Base-by-base conservation (phyloP, 2,797 vertebrate species). In the Sebastes cheni region DNA sequence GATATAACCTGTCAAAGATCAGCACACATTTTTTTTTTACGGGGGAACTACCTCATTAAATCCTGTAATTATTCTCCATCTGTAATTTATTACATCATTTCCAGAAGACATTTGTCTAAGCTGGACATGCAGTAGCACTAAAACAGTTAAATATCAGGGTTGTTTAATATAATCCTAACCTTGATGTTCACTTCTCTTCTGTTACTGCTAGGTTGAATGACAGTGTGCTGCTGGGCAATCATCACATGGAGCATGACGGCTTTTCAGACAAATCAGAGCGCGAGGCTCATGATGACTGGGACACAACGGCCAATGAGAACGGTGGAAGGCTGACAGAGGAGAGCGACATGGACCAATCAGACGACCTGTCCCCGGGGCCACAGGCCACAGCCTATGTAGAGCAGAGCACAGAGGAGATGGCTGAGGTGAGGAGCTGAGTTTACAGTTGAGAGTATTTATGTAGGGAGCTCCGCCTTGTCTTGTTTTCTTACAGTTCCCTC, bases 231-330 rank as follows among this genome's bases (percentile, higher is more conserved):
- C 91, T 96, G 82, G 96, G 95, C 80, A 97, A 95, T 89, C 94
- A 94, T 84, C 95, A 96, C 85, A 95, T 97, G 95, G 98, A 99
- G 93, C 96, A 96, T 0, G 99, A 99, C 1, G 96, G 96, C 11
- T 96, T 97, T 88, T 99, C 98, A 0, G 97, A 99, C 95, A 99
- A 97, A 91, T 99, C 97, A 0, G 98, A 98, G 91, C 95, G 96
- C 11, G 98, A 99, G 86, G 95, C 93, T 1, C 68, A 96, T 0
- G 97, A 98, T n/a, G 98, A 98, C 87, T 99, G 97, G 0, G 97
- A 99, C 76, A 93, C 94, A 0, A 94, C 95, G 27, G 92, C 89
- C 3, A 97, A 96, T 22, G 97, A 98, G 72, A 97, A 95, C 20
- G 95, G 97, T 62, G 95, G 95, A 65, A 94, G 97, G 93, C 75